A percentile compares a stretch with the other conserved stretches of the same genome.
Conservation (phyloP, 2,113 vertebrate genomes). For the Archocentrus centrarchus region DNA sequence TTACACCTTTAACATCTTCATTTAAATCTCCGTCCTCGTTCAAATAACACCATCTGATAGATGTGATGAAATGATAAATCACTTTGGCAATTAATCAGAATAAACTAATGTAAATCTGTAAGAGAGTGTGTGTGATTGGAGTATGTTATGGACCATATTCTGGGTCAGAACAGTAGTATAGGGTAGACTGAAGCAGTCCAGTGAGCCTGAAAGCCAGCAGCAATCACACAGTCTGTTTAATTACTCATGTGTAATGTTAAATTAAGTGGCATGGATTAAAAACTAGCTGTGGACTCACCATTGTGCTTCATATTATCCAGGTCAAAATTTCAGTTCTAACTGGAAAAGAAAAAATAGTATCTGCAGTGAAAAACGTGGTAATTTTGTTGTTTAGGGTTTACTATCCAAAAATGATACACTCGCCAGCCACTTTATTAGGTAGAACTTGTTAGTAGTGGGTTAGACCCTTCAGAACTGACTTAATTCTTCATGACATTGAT, state of each 20-base stretch:
- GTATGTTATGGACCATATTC: neutral
- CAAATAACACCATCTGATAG: neutral
- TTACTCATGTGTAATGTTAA: neutral
- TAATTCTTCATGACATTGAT: neutral
- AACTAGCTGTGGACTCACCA: neutral
- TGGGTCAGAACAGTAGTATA: conserved; percentile 2
- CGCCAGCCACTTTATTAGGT: neutral
- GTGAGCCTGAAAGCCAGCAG: neutral
- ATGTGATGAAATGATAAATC: neutral
- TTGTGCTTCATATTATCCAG: neutral
- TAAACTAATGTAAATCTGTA: neutral
- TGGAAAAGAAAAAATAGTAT: neutral
- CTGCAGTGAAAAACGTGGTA: neutral
- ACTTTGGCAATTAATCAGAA: neutral
- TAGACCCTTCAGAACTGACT: neutral
- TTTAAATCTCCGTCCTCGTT: neutral
- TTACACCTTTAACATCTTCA: neutral
- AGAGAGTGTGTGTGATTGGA: neutral
- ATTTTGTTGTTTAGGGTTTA: neutral
- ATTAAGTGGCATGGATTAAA: neutral
- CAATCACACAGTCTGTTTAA: neutral
- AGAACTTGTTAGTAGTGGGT: neutral
- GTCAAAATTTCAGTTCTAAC: neutral
- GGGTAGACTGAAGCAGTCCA: neutral
- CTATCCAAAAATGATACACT: neutral